A percentile compares a stretch with the other conserved stretches of the same genome.
These are phyloP conservation scores for Musca domestica DNA, from an alignment of 1,140 invertebrate species.

Conservation along the genomic window DNA sequence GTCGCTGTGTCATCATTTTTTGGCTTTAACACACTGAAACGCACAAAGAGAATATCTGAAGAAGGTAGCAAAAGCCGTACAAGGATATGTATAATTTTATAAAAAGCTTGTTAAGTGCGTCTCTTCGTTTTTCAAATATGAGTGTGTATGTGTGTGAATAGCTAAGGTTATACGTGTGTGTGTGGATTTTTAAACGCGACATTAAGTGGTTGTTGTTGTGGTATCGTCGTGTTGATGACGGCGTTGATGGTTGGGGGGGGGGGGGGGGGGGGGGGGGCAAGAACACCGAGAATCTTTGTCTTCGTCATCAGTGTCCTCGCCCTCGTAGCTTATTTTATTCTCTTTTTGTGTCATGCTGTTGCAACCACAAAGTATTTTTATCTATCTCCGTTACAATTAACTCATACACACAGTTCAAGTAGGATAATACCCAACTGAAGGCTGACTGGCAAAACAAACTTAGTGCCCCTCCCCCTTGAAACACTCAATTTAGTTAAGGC, in stretches of 20 bases:
- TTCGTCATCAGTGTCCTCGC: conserved; percentile 16
- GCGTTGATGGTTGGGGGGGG: too few species aligned
- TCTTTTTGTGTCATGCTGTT: background rate
- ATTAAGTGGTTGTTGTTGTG: conserved; percentile 10
- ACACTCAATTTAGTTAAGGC: background rate
- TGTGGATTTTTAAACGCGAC: background rate
- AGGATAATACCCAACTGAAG: background rate
- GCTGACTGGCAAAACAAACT: conserved; percentile 8
- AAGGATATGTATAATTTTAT: background rate
- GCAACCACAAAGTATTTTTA: conserved; percentile 26
- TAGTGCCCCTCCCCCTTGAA: background rate
- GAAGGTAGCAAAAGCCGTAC: background rate
- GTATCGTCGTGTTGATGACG: background rate
- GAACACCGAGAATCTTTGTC: background rate
- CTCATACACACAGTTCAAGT: conserved; percentile 16
- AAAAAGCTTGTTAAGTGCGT: conserved; percentile 12
- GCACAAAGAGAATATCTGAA: conserved; percentile 16
- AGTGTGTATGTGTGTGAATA: background rate
- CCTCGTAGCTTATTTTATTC: background rate
- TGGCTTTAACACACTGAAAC: background rate
- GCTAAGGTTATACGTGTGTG: too few species aligned
- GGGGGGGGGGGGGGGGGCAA: too few species aligned
- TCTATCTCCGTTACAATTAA: conserved; percentile 26
- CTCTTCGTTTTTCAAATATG: background rate
- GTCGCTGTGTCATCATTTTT: conserved; percentile 14